Percentiles rank a stretch among this genome's conserved stretches.
phyloP scores from a whole-genome alignment of 1,140 invertebrate species.

The Drosophila carrolli region DNA sequence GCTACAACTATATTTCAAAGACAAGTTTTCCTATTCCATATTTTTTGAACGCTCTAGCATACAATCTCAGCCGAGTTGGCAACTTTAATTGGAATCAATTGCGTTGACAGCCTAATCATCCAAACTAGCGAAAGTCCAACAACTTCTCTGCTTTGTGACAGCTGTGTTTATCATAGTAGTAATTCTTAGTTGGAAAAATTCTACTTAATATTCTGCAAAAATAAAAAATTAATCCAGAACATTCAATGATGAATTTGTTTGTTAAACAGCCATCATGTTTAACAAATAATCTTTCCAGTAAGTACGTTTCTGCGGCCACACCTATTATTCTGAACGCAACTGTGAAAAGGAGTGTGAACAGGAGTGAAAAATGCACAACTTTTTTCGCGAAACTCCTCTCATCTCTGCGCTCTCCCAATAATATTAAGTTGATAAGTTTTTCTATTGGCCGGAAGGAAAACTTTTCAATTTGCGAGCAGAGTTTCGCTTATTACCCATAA shows the following conservation, averaged over 20 bases:
- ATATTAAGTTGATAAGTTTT: slow-evolving; percentile 45
- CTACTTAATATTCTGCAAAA: no score
- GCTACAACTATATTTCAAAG: no score
- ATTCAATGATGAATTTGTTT: no score
- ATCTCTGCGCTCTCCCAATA: slow-evolving; percentile 18
- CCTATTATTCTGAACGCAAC: background rate
- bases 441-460: slow-evolving; percentile 14
- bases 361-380: slow-evolving; percentile 7
- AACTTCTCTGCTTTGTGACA: background rate
- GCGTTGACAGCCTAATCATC: slow-evolving; percentile 1
- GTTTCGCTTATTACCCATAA: slow-evolving; percentile 50
- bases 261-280: no score
- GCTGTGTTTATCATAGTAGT: no score
- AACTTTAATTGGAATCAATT: slow-evolving; percentile 10
- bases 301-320: no score
- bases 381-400: slow-evolving; percentile 22
- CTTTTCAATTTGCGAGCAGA: slow-evolving; percentile 34
- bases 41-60: background rate
- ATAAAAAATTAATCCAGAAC: no score
- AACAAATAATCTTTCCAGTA: no score
- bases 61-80: background rate
- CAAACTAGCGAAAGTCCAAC: background rate
- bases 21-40: background rate
- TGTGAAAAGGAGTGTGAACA: background rate
- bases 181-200: no score